These are phyloP conservation scores for Murina feae DNA, from an alignment of 2,113 vertebrate species.

Conservation along the genomic window DNA sequence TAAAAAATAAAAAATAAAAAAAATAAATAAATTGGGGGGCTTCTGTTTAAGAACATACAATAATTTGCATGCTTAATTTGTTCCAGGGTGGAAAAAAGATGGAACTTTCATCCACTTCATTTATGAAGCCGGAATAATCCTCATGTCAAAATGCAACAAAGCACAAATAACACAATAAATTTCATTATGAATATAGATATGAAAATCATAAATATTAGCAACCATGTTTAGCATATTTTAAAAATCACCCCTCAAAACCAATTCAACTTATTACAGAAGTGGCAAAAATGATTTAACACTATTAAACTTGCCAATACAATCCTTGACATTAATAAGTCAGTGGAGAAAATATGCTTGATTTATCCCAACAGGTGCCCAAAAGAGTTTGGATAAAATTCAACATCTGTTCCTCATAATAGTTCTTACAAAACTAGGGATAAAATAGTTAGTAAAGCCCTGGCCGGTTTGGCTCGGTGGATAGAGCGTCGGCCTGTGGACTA, in stretches of 20 bases:
- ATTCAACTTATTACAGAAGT: not conserved
- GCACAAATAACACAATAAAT: not conserved
- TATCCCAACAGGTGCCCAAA: not conserved
- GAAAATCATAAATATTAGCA: conserved; percentile 26
- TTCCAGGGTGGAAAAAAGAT: not conserved
- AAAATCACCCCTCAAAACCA: not conserved
- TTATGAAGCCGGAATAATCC: not conserved
- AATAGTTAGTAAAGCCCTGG: conserved; percentile 23
- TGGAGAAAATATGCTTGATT: conserved; percentile 2
- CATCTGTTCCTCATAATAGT: not conserved
- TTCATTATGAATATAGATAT: not conserved
- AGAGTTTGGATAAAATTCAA: conserved; percentile 19
- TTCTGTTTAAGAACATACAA: not conserved
- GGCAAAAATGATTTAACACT: not conserved
- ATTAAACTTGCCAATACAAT: not conserved
- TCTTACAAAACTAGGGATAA: not conserved
- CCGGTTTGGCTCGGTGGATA: too few species aligned
- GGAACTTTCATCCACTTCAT: not conserved
- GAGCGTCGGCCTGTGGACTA: too few species aligned
- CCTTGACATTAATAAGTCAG: not conserved
- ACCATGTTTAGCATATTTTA: not conserved
- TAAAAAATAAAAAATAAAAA: too few species aligned
- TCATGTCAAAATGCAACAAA: not conserved
- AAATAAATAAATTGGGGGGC: not conserved
- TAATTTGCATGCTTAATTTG: not conserved